Base-by-base conservation (phyloP, 2,888 invertebrate species). In the Xylota sylvarum region DNA sequence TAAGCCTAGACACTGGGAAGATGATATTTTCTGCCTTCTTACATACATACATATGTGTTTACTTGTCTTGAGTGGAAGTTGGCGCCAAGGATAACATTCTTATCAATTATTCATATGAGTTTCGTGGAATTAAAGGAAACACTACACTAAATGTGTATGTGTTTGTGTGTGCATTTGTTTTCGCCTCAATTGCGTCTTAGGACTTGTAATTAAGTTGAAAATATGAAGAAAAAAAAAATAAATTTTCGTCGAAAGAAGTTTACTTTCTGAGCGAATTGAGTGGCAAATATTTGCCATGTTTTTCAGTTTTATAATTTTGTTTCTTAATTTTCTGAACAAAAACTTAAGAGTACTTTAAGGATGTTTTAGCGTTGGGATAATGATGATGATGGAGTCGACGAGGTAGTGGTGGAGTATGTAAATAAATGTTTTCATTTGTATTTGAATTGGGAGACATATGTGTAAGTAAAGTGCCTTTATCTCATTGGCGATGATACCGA, bases 81-180 rank as follows among this genome's bases (percentile, higher is more conserved):
- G 52, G 52, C 27, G 67, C 17, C 14, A 37, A 50, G 40, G 7
- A 73, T 37, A 40, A 40, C 52, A 32, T 40, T 62, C 52, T 40
- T 30, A 62, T 73, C 73, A 76, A 76, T 65, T 65, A 76, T 67
- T 76, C 65, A 76, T 76, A 67, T 56, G 56, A 77, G 55, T 10
- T 60, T 60, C 43, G 60, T 60, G 60, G 17, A 60, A 77, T 69
- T 60, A 32, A 58, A 67, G 35, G 40, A 48, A 67, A 58, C 76
- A 50, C 48, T 40, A 55, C 40, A 62, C 60, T 62, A n/a, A n/a
- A n/a, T n/a, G 7, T 17, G 17, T 17, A 5, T 17, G 17, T 19
- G 9, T 27, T 37, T 52, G 50, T 62, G 35, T 60, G 65, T 77
- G 35, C 50, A 67, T 58, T 77, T 77, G 17, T 40, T 35, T 69